Evolutionary conservation across 2,797 vertebrate species (phyloP).

Genomic region (Sebastes iracundus): DNA sequence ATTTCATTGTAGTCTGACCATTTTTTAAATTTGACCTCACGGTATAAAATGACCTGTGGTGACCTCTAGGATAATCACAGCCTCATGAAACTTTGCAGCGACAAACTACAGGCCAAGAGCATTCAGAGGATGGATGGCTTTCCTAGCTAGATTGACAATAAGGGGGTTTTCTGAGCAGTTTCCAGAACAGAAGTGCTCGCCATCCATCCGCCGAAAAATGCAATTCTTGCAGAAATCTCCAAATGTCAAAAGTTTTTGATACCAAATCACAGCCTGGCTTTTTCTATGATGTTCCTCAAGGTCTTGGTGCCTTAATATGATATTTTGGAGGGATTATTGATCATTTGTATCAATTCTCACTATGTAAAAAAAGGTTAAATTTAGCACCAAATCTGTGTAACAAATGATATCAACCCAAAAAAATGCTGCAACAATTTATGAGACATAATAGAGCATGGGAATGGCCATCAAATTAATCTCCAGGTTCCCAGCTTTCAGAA

Average conservation of each 20-base stretch:
- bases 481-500: background rate
- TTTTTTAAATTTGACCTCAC: no score
- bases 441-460: no score
- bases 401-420: no score
- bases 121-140: background rate
- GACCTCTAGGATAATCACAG: background rate
- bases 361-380: background rate
- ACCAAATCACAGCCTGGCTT: background rate
- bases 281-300: background rate
- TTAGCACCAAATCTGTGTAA: no score
- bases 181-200: no score
- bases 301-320: background rate
- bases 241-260: background rate
- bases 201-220: background rate
- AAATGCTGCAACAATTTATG: no score
- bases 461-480: background rate
- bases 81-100: no score
- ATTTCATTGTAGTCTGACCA: background rate
- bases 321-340: background rate
- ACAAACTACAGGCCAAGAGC: background rate
- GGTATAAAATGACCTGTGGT: background rate
- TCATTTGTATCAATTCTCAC: background rate
- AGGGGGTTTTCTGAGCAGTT: no score
- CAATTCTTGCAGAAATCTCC: background rate
- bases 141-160: background rate